Base-by-base conservation (phyloP, 2,797 vertebrate species). In the Threskiornis aethiopicus region DNA sequence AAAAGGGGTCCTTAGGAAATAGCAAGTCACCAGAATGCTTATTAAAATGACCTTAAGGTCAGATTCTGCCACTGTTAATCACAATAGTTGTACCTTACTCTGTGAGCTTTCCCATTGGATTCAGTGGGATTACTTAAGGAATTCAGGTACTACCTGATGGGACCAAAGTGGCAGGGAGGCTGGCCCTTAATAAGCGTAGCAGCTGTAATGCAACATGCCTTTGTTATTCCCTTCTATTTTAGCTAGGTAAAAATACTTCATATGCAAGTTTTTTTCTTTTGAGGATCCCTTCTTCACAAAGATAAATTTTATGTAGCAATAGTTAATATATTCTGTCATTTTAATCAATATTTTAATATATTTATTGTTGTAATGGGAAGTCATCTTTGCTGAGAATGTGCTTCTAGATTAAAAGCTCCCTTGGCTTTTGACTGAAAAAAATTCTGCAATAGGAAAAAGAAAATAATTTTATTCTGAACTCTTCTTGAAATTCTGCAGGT, bases 1-100 rank as follows among this genome's bases (percentile, higher is more conserved):
- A 91, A 64, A 81, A 93, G 19, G 8, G 49, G 72, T 95, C 46
- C 84, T 87, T 94, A 89, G 91, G 95, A 91, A 97, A 91, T 91
- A 93, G 21, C 54, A 5, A 91, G 79, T 95, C 91, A 86, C 76
- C 54, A 72, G 87, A 76, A 86, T 76, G 28, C 33, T 96, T 97
- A 97, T 97, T 96, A 96, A 97, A 97, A 95, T 86, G 94, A 96
- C 96, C 96, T 76, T 78, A 90, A 81, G 96, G 96, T 96, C 94
- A 95, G 35, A 90, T 91, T 96, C 95, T 95, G 92, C 93, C 96
- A 95, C 79, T 88, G 69, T 91, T 96, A 97, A 97, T 97, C 89
- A 94, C 69, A 90, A 81, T 11, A 88, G 87, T 69, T 94, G 95
- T 97, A 91, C 85, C 89, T 95, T 96, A 91, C 42, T 72, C 89